A percentile compares a stretch with the other conserved stretches of the same genome.
Evolutionary conservation across 2,888 invertebrate genomes (phyloP).

Genomic region (Volucella bombylans): DNA sequence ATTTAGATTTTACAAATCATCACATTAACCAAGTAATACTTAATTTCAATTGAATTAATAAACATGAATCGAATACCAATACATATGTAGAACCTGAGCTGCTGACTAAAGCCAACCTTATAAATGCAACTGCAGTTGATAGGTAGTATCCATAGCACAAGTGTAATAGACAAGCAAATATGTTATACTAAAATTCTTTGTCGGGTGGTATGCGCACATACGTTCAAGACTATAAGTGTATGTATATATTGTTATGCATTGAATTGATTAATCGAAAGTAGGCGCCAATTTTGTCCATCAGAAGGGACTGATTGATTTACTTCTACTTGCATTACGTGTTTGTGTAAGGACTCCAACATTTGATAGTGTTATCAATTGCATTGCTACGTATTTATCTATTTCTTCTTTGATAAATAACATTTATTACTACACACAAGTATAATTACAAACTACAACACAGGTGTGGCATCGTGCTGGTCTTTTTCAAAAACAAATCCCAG

Average conservation of each 20-base stretch:
- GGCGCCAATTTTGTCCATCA: slow-evolving; percentile 22
- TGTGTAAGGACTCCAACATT: slow-evolving; percentile 34
- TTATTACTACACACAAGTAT: slow-evolving; percentile 3
- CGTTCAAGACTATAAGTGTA: slow-evolving; percentile 1
- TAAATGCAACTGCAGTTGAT: slow-evolving; percentile 36
- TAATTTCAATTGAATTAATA: slow-evolving; percentile 51
- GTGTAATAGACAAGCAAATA: slow-evolving; percentile 26
- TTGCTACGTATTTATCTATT: neutral
- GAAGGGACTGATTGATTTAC: slow-evolving; percentile 5
- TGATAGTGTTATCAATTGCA: neutral
- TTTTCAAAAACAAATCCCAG: slow-evolving; percentile 24
- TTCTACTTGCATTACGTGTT: neutral
- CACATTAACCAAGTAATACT: slow-evolving; percentile 6
- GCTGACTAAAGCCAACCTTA: neutral
- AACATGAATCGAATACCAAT: slow-evolving; percentile 24
- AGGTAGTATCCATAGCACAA: slow-evolving; percentile 2
- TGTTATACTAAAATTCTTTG: slow-evolving; percentile 27
- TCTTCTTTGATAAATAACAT: neutral
- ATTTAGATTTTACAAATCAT: slow-evolving; percentile 11
- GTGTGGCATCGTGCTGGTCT: slow-evolving; percentile 62
- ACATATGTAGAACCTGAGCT: slow-evolving; percentile 12
- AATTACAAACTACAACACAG: slow-evolving; percentile 67
- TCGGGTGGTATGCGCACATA: slow-evolving; percentile 48
- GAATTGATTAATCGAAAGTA: slow-evolving; percentile 21
- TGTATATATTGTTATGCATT: slow-evolving; percentile 15